These are phyloP conservation scores for Adelognathus sp. DNA, from an alignment of 2,888 invertebrate species.

Conservation along the genomic window DNA sequence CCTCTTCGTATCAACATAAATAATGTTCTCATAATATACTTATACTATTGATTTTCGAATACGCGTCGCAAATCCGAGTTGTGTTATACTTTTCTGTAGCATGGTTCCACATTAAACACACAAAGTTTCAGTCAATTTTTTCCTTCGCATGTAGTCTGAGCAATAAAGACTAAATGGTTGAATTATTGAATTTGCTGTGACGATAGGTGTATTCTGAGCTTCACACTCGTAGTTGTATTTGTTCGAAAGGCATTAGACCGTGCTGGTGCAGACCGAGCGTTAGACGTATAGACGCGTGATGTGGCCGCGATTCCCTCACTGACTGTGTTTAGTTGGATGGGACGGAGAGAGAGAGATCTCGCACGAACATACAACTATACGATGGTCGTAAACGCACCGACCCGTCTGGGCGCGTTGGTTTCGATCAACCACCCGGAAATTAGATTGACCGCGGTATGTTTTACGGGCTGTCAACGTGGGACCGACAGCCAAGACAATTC, in stretches of 20 bases:
- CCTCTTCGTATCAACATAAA: too few species aligned
- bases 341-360: not conserved
- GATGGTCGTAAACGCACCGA: conserved; percentile 26
- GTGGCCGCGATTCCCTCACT: conserved; percentile 16
- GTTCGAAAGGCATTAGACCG: not conserved
- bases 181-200: not conserved
- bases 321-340: conserved; percentile 27
- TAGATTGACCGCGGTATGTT: conserved; percentile 8
- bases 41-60: too few species aligned
- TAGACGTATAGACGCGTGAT: not conserved
- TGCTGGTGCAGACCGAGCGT: not conserved
- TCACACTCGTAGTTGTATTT: not conserved
- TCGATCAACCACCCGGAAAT: conserved; percentile 43
- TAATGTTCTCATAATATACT: too few species aligned
- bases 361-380: conserved; percentile 19
- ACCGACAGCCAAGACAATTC: not conserved
- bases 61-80: too few species aligned
- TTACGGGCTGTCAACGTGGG: conserved; percentile 19
- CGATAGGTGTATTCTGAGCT: not conserved
- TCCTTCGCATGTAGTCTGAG: too few species aligned
- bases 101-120: too few species aligned
- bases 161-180: not conserved
- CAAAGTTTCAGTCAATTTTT: too few species aligned
- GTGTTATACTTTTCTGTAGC: too few species aligned
- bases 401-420: not conserved